phyloP scores from a whole-genome alignment of 2,797 vertebrate genomes.

The Molossus alvarezi region DNA sequence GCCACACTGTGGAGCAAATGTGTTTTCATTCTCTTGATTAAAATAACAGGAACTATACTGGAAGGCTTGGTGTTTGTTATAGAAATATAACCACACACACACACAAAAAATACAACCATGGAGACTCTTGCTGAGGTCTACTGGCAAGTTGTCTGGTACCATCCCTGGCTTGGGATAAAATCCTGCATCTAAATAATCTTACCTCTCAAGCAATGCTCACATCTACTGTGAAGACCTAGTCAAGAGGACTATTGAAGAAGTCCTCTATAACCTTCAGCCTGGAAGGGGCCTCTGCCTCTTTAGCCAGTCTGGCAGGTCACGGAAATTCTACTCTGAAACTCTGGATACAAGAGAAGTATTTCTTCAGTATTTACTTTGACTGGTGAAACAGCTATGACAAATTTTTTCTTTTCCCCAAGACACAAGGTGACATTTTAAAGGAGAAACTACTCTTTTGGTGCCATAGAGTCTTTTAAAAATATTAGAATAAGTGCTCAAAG shows the following conservation, averaged over 20 bases:
- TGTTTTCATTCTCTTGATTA: slow-evolving; percentile 71
- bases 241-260: not conserved
- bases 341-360: slow-evolving; percentile 69
- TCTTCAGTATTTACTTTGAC: slow-evolving; percentile 78
- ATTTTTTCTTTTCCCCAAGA: slow-evolving; percentile 71
- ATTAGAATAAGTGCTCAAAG: slow-evolving; percentile 65
- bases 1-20: slow-evolving; percentile 54
- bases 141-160: slow-evolving; percentile 42
- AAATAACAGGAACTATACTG: slow-evolving; percentile 73
- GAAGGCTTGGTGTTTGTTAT: slow-evolving; percentile 67
- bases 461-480: slow-evolving; percentile 68
- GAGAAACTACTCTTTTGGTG: slow-evolving; percentile 61
- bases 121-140: not conserved
- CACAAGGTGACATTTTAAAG: slow-evolving; percentile 78
- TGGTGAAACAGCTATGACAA: slow-evolving; percentile 59
- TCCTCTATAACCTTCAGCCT: not conserved
- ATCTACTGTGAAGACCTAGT: not conserved
- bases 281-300: slow-evolving; percentile 65
- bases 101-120: not conserved
- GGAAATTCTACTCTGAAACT: slow-evolving; percentile 75
- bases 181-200: slow-evolving; percentile 9
- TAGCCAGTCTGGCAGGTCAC: slow-evolving; percentile 22
- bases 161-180: slow-evolving; percentile 6
- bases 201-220: slow-evolving; percentile 7
- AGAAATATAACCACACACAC: slow-evolving; percentile 64